Evolutionary conservation across 2,797 vertebrate genomes (phyloP).

Genomic region (Cyclopterus lumpus): DNA sequence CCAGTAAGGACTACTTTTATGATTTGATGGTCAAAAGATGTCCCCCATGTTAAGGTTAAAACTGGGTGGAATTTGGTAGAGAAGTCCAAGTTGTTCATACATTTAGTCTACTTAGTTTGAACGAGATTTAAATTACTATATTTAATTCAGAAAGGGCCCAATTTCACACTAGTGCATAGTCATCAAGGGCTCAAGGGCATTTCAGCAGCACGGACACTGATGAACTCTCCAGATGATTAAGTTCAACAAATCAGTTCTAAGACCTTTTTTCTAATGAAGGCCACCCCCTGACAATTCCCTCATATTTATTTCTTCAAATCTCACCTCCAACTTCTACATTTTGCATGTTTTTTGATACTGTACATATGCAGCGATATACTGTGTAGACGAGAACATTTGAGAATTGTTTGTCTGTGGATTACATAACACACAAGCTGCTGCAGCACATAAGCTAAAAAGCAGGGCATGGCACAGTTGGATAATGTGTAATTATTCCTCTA

Average conservation of each 20-base stretch:
- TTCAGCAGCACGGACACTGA: neutral
- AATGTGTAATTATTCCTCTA: slow-evolving; percentile 49
- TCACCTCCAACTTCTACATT: neutral
- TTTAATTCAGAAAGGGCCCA: neutral
- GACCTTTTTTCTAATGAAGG: neutral
- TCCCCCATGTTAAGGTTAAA: no score
- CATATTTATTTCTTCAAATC: neutral
- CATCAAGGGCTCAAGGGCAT: no score
- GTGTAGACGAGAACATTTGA: neutral
- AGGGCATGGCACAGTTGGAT: slow-evolving; percentile 22
- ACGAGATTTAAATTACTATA: neutral
- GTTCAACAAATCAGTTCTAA: neutral
- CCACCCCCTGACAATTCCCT: neutral
- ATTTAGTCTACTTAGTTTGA: neutral
- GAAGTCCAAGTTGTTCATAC: neutral
- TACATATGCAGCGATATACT: neutral
- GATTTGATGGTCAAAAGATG: neutral
- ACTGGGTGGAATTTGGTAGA: neutral
- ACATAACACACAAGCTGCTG: slow-evolving; percentile 25
- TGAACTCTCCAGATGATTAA: neutral
- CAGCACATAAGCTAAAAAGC: slow-evolving; percentile 22
- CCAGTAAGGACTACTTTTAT: neutral
- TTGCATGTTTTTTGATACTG: neutral
- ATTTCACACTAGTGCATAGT: no score
- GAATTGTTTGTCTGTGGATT: slow-evolving; percentile 8